Evolutionary conservation across 2,797 vertebrate genomes (phyloP), one percentile per base, ranked within the genome.

Genomic region (Rhinella marina): DNA sequence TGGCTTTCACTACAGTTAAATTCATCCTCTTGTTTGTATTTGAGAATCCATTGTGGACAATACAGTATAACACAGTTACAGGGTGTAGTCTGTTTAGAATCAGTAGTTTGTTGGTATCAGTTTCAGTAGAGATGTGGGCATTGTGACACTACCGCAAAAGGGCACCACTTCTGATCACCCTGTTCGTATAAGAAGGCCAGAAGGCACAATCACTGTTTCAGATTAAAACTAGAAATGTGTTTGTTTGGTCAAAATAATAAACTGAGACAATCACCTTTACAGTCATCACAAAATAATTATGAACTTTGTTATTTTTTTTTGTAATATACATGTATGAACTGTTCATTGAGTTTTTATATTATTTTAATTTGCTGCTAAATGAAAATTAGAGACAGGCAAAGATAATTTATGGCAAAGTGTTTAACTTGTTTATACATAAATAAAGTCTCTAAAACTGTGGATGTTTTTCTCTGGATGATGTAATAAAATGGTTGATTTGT

Each of bases 401-500:
- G 95, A 96, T 97, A 97, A 98, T 99, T 99, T 99, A 99, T 99
- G 98, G 95, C 98, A 98, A 98, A 98, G 98, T 98, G 97, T 98
- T 99, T 99, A 96, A 97, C 98, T 96, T 96, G 97, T 99, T 99
- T 99, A 98, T 99, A 99, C 97, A 98, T 99, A 98, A 96, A 99
- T 99, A 99, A 99, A 99, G 98, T 99, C 97, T 98, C 98, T 99
- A 99, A 99, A 99, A 99, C 94, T 98, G 98, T 99, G 98, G 97
- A 98, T 90, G 96, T 96, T 80, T 97, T 96, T 97, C 96, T 97
- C 95, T 96, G 21, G 2, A 96, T 94, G 48, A 61, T 56, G 91
- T 56, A 8, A 13, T 16, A 5, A 23, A 62, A 23, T 62, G 23
- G 23, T 23, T 23, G 21, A 3, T 59, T 17, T 59, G 57, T 5